phyloP scores from a whole-genome alignment of 2,113 vertebrate species.

The Anolis sagrei region DNA sequence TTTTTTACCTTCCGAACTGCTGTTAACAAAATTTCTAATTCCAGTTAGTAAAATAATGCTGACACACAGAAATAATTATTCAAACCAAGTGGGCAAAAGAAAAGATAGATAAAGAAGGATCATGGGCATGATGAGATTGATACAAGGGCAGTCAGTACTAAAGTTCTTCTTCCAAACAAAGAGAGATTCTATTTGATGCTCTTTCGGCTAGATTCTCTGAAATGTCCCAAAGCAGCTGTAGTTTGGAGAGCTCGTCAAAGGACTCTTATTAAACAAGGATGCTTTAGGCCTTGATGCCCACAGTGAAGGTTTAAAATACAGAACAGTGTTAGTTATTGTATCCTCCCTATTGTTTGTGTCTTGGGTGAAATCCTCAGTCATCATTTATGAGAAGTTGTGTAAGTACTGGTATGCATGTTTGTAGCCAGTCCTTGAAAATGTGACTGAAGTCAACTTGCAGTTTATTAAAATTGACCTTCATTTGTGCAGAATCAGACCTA shows the following conservation, averaged over 20 bases:
- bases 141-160: background rate
- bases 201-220: background rate
- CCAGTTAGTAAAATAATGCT: background rate
- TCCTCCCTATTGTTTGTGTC: background rate
- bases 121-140: background rate
- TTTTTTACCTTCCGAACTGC: background rate
- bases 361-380: background rate
- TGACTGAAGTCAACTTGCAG: background rate
- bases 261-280: slow-evolving; percentile 9
- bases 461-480: background rate
- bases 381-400: background rate
- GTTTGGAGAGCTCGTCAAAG: background rate
- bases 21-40: background rate
- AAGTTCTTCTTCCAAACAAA: background rate
- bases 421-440: background rate
- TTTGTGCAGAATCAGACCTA: background rate
- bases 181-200: background rate
- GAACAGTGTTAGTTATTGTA: background rate
- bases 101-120: background rate
- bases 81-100: background rate
- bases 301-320: background rate
- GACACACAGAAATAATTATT: background rate
- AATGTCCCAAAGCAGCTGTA: background rate
- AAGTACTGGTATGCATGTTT: background rate
- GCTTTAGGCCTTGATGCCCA: background rate